phyloP scores from a whole-genome alignment of 1,140 invertebrate species.

The Drosophila lowei region DNA sequence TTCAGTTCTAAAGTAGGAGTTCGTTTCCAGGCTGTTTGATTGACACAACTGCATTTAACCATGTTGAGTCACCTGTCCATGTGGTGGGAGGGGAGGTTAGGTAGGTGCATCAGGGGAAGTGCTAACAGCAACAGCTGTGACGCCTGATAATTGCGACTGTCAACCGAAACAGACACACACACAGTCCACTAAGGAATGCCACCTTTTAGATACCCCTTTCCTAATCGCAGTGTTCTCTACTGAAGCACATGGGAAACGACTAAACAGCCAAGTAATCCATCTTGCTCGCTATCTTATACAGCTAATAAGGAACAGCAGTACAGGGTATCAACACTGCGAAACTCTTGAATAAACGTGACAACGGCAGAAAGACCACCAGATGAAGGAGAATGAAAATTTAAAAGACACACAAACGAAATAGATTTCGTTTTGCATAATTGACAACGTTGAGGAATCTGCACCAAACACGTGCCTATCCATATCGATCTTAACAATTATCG shows the following conservation, averaged over 20 bases:
- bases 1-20: background rate
- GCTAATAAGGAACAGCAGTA: constrained; percentile 13
- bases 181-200: constrained; percentile 1
- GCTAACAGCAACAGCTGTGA: constrained; percentile 54
- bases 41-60: constrained; percentile 15
- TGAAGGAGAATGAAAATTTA: constrained; percentile 12
- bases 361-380: constrained; percentile 18
- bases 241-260: too few relatives aligned
- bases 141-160: constrained; percentile 65
- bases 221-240: background rate
- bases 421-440: constrained; percentile 39
- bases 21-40: constrained; percentile 2
- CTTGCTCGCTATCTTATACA: too few relatives aligned
- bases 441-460: constrained; percentile 32
- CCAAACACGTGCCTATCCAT: constrained; percentile 32
- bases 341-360: constrained; percentile 17
- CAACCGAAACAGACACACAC: constrained; percentile 48
- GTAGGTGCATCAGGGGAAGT: constrained; percentile 16
- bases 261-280: too few relatives aligned
- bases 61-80: constrained; percentile 8
- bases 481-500: constrained; percentile 40
- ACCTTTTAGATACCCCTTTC: too few relatives aligned
- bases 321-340: constrained; percentile 4
- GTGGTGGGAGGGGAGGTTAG: background rate
- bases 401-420: constrained; percentile 20